Base-by-base conservation (phyloP, 30 jellyfish, hydroid and myxozoan species). In the Pelagia noctiluca region DNA sequence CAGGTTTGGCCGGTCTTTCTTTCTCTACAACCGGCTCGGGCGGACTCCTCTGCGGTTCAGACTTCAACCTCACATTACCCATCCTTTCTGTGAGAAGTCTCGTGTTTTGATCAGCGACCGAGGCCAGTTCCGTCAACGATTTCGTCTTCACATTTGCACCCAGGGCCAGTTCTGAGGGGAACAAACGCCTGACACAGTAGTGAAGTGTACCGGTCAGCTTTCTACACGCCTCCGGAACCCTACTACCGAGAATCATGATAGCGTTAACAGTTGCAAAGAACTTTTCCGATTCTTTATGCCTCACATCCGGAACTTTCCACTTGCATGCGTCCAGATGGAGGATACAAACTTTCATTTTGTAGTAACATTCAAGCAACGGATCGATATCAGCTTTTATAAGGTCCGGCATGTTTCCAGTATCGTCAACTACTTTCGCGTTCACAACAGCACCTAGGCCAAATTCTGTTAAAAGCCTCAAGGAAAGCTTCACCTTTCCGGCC, bases 221-320 rank as follows among this genome's bases (percentile, higher is more conserved):
- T 12, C 96, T 83, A 62, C 99, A 93, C 33, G 75, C 78, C 4
- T 93, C 99, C 1, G 99, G 99, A 5, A 93, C 88, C 23, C 97
- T 88, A 60, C 93, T 95, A 23, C 90, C 81, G 3, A 93, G 80
- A 0, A 93, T 93, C 97, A 93, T 93, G 25, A 93, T 93, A 54
- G 99, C 99, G 68, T 93, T 93, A 3, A 93, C 87, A 31, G 99
- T 93, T 1, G 99, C 99, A 65, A 87, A 93, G 49, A 93, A 93
- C 74, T 93, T 93, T 1, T 93, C 99, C 35, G 78, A 87, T 18
- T 64, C 46, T 24, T 71, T 70, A 35, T 78, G 72, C 19, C 97
- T 84, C 24, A 48, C 63, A 3, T 31, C 70, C 19, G 99, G 99
- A 61, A 93, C 97, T 11, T 71, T 18, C 99, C 99, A 93, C 29